Conservation (phyloP, 2,888 invertebrate genomes). For the Calameuta pallipes region DNA sequence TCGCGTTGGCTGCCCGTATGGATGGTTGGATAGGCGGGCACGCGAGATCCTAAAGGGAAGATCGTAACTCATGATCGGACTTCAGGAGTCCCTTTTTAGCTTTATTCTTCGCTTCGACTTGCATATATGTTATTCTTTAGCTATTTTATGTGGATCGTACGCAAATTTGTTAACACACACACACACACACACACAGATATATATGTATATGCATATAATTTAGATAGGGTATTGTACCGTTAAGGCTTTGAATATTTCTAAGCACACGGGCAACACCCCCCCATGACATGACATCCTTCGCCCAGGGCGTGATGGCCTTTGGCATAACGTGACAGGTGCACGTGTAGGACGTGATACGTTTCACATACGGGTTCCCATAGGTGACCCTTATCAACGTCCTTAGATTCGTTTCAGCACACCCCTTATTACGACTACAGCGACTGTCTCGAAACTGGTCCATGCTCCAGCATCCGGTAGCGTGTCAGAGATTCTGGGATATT, state of each 20-base stretch:
- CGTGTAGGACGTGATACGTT: not conserved
- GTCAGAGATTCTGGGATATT: not conserved
- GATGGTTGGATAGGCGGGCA: slow-evolving; percentile 11
- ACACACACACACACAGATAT: slow-evolving; percentile 10
- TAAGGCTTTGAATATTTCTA: not conserved
- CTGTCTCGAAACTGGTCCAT: not conserved
- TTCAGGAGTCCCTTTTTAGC: not conserved
- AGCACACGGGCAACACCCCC: not conserved
- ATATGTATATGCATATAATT: slow-evolving; percentile 12
- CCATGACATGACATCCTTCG: not conserved
- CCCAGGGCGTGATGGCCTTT: not conserved
- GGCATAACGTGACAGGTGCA: not conserved
- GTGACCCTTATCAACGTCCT: not conserved
- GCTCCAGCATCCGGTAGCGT: not conserved
- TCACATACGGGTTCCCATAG: not conserved
- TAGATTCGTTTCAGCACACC: not conserved
- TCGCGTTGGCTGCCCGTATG: not conserved
- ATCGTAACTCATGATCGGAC: slow-evolving; percentile 26
- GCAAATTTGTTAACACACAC: not conserved
- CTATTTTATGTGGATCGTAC: not conserved
- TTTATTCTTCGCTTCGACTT: not conserved
- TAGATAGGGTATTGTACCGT: not conserved
- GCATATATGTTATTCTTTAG: not conserved
- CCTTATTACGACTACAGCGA: not conserved
- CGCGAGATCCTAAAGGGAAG: slow-evolving; percentile 24